Base-by-base conservation (phyloP, 2,888 invertebrate species). In the Notocelia uddmanniana region DNA sequence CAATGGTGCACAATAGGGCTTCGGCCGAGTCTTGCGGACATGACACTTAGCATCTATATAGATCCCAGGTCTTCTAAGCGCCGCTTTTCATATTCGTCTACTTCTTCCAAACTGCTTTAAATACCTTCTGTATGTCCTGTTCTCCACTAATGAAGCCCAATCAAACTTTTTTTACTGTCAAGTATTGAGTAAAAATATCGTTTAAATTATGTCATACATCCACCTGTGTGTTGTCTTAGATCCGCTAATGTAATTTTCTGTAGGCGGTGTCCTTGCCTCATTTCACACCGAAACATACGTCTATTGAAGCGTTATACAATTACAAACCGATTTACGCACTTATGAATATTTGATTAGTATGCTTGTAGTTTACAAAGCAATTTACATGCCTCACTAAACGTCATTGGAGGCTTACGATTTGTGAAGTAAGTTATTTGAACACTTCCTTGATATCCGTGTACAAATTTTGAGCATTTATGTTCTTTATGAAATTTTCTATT, bases 291-390 rank as follows among this genome's bases (percentile, higher is more conserved):
- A 41, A 48, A 52, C 50, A 45, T 23, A 55, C 45, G 64, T 55
- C 66, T 59, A 70, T 71, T 60, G 71, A 60, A 55, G 66, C 31
- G 70, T 54, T 71, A 60, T 71, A 41, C 66, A 71, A 71, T 71
- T 67, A 67, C 71, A 71, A 67, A 31, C 60, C 59, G 54, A 67
- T 71, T 66, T 66, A 66, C 71, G 67, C 66, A 34, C 66, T 67
- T 71, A 60, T 60, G 71, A 71, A 71, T 60, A 71, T 66, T 69
- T 63, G 48, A 69, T 71, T 59, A 71, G 45, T 59, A 54, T 15
- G 54, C 45, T 45, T 50, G 19, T 70, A 48, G 45, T 71, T 64
- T 41, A 67, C 71, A 48, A 45, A 54, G 59, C 64, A 31, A 63
- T 60, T 57, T 37, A 69, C 34, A 52, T 34, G 54, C 21, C 31